phyloP scores from a whole-genome alignment of 2,888 invertebrate species.

The Busseola fusca region DNA sequence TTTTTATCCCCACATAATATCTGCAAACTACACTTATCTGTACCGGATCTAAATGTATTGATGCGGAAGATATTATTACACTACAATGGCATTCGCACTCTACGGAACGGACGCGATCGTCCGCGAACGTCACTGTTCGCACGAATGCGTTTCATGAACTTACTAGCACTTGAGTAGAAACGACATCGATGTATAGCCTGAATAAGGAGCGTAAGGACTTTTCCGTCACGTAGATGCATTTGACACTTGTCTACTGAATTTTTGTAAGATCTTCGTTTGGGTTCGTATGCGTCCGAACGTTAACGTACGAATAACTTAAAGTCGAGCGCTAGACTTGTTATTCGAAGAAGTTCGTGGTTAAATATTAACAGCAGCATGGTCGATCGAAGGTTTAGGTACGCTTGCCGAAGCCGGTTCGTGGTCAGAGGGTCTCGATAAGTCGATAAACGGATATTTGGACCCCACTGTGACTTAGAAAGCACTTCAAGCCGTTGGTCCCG shows the following conservation, averaged over 20 bases:
- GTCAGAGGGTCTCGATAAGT: neutral
- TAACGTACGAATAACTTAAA: slow-evolving; percentile 4
- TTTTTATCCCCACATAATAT: neutral
- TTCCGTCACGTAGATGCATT: neutral
- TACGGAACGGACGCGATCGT: slow-evolving; percentile 19
- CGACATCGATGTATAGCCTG: neutral
- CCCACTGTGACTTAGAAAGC: neutral
- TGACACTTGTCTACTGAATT: neutral
- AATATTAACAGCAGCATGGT: neutral
- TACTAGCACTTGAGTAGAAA: slow-evolving; percentile 14
- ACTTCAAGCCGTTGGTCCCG: neutral
- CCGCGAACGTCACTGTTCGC: slow-evolving; percentile 31
- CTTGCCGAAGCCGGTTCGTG: neutral
- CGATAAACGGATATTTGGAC: too few species aligned
- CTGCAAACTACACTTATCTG: neutral
- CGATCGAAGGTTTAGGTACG: neutral
- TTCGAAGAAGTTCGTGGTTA: neutral
- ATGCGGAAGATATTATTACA: slow-evolving; percentile 28
- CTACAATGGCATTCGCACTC: slow-evolving; percentile 21
- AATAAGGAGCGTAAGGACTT: neutral
- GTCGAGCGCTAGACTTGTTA: slow-evolving; percentile 7
- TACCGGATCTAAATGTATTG: slow-evolving; percentile 10
- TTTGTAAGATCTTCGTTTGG: slow-evolving; percentile 9
- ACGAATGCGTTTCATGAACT: slow-evolving; percentile 42
- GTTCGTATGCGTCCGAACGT: neutral